These are phyloP conservation scores for Thymelicus lineola DNA, from an alignment of 2,888 invertebrate genomes.

Conservation along the genomic window DNA sequence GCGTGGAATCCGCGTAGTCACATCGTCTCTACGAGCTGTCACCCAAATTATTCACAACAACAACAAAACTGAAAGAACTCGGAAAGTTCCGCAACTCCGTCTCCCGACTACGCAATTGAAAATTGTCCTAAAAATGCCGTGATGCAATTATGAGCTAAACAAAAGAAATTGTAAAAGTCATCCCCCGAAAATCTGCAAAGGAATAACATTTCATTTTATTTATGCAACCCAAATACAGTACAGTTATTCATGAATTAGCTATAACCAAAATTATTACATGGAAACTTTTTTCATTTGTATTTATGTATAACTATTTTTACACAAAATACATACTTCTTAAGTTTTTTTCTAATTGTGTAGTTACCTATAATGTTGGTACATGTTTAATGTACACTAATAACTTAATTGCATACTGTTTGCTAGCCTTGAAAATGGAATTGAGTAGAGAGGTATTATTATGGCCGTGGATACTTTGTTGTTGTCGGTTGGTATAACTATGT, in stretches of 20 bases:
- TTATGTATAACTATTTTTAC: no score
- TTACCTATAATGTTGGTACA: no score
- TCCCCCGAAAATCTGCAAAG: not conserved
- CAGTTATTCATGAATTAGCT: no score
- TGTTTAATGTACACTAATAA: no score
- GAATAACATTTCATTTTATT: not conserved
- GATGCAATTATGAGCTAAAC: constrained; percentile 1
- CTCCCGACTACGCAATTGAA: constrained; percentile 14
- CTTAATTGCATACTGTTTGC: not conserved
- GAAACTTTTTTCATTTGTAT: no score
- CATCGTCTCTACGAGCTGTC: constrained; percentile 51
- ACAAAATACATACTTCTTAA: no score
- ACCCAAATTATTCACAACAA: constrained; percentile 61
- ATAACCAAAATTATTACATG: no score
- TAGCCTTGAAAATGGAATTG: not conserved
- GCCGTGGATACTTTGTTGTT: no score
- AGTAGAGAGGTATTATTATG: no score
- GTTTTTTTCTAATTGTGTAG: no score
- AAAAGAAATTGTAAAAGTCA: constrained; percentile 21
- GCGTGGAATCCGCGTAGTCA: constrained; percentile 59
- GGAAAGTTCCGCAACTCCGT: constrained; percentile 35
- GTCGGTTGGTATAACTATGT: no score
- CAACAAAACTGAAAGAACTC: constrained; percentile 55
- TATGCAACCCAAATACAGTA: no score
- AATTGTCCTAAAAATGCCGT: constrained; percentile 11